Evolutionary conservation across 2,113 vertebrate genomes (phyloP), one percentile per base, ranked within the genome.

Genomic region (Neotragus pygmaeus): DNA sequence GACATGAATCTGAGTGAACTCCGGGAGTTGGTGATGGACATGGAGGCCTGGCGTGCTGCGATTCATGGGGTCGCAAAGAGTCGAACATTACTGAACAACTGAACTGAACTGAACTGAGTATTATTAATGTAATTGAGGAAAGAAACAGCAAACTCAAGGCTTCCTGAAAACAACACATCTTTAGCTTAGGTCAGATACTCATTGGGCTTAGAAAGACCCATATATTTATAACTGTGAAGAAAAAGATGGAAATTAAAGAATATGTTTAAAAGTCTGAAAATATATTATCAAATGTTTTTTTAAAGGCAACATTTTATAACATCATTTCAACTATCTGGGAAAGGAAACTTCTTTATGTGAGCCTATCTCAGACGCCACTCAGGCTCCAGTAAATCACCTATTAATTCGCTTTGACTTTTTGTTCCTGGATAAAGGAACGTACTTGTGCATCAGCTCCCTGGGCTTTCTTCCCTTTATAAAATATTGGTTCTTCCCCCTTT

Each of bases 331-430:
- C 25, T 86, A 15, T 66, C 84, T 90, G 60, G 27, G 21, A 94
- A 94, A 94, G 55, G 88, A 90, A 95, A 84, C 33, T 55, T 94
- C 55, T 85, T 89, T 95, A 36, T n/a, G 2, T 28, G 81, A 73
- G 78, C 86, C 19, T 60, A 93, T 91, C 89, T 97, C 95, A 93
- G 85, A 94, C 23, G 57, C 53, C 88, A 84, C n/a, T 80, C 21
- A 53, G 87, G 73, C 83, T 85, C 95, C 83, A 90, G 53, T 43
- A 94, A 97, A 95, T 84, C 25, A 10, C 94, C 80, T 90, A 96
- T 92, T 95, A 95, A 95, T 95, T 94, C 47, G 47, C 47, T 92
- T 90, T 86, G 83, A 77, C 88, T 78, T 95, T 98, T 97, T 97
- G 88, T 97, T 95, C 88, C 66, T 88, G 13, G 25, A 98, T 90